Conservation (phyloP, 1,140 invertebrate species). For the Pomacea maculata region DNA sequence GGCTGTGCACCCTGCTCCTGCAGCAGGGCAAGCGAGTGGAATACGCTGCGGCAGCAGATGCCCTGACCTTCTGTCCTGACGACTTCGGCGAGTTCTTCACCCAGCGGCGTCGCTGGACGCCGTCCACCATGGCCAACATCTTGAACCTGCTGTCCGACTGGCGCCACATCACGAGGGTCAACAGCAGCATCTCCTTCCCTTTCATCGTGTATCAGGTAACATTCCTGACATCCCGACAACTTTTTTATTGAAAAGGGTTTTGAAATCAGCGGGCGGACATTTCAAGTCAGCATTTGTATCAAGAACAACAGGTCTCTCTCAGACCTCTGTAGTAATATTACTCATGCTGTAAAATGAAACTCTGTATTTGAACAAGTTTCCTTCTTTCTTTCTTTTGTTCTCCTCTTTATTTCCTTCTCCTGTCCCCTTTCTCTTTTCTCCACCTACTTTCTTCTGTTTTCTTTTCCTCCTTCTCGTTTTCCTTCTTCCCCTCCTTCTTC, state of each 20-base stretch:
- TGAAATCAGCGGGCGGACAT: too few relatives aligned
- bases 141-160: conserved; percentile 68
- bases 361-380: background rate
- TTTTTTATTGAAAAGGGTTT: too few relatives aligned
- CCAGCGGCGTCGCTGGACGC: conserved; percentile 72
- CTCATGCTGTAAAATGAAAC: background rate
- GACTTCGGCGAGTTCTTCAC: conserved; percentile 73
- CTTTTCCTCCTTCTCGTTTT: too few relatives aligned
- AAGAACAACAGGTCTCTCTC: background rate
- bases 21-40: conserved; percentile 73
- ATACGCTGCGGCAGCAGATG: conserved; percentile 73
- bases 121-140: conserved; percentile 75
- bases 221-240: too few relatives aligned
- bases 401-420: background rate
- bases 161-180: conserved; percentile 54
- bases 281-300: too few relatives aligned
- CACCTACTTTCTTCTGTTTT: too few relatives aligned
- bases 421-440: background rate
- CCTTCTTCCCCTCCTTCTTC: too few relatives aligned
- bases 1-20: conserved; percentile 73
- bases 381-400: background rate
- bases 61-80: conserved; percentile 73
- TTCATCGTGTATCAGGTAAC: conserved; percentile 52
- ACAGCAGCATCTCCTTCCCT: conserved; percentile 40
- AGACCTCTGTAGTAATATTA: background rate